Evolutionary conservation across 2,888 invertebrate genomes (phyloP).

Genomic region (Brassicogethes aeneus): DNA sequence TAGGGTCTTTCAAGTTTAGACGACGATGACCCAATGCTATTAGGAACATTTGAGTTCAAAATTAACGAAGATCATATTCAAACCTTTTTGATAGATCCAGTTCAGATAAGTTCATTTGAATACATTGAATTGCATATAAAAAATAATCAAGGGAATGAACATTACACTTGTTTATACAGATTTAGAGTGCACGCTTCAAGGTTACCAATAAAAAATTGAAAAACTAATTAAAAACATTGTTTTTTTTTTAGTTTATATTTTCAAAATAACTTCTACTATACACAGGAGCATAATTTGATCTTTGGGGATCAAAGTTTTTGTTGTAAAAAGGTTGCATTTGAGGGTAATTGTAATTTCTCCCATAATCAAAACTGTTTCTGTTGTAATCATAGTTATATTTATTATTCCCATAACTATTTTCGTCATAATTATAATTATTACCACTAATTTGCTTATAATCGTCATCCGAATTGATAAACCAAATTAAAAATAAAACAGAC

Average conservation of each 20-base stretch:
- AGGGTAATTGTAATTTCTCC: conserved; percentile 1
- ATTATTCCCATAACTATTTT: conserved; percentile 7
- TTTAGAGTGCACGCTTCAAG: conserved; percentile 50
- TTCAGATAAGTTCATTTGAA: conserved; percentile 24
- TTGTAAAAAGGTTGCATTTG: background rate
- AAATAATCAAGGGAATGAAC: conserved; percentile 57
- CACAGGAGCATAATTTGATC: background rate
- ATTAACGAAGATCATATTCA: conserved; percentile 45
- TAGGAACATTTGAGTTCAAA: conserved; percentile 47
- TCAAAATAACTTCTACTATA: conserved; percentile 10
- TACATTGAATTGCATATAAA: conserved; percentile 45
- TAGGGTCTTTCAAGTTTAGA: conserved; percentile 21
- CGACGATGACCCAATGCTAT: conserved; percentile 13
- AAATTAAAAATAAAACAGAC: conserved; percentile 33
- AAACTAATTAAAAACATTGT: background rate
- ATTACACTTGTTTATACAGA: conserved; percentile 66
- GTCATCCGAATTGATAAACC: conserved; percentile 31
- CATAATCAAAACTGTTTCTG: too few species aligned
- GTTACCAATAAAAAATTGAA: background rate
- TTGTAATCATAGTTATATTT: too few species aligned
- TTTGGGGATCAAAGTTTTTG: background rate
- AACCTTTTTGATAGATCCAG: conserved; percentile 35
- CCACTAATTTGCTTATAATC: conserved; percentile 8
- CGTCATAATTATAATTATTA: conserved; percentile 6
- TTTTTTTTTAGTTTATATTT: background rate